Conservation (phyloP, 2,888 invertebrate species). For the Aelia acuminata region DNA sequence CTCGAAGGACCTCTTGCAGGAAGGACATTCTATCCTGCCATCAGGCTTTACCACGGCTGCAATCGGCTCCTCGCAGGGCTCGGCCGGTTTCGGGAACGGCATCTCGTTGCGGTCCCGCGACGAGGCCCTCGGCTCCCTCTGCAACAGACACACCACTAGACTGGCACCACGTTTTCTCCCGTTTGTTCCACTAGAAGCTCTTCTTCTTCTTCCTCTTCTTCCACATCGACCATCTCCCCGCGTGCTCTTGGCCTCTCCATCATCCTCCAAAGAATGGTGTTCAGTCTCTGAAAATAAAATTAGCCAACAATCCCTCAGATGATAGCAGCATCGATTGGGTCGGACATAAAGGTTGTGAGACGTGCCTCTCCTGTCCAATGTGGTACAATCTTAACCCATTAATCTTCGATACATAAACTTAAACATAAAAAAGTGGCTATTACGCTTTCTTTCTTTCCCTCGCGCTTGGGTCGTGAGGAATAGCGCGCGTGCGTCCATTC, state of each 20-base stretch:
- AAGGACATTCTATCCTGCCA: constrained; percentile 21
- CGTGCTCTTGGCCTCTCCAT: not conserved
- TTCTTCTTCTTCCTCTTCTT: not conserved
- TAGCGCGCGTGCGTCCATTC: too few relatives aligned
- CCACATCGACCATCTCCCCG: not conserved
- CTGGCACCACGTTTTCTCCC: not conserved
- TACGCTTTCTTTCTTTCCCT: too few relatives aligned
- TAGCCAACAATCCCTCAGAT: not conserved
- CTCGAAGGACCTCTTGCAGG: not conserved
- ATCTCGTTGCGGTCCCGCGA: not conserved
- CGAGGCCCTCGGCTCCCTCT: not conserved
- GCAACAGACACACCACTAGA: constrained; percentile 47
- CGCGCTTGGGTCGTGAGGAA: too few relatives aligned
- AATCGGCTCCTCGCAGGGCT: not conserved
- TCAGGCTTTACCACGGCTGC: not conserved
- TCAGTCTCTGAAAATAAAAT: constrained; percentile 42
- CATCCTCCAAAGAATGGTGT: not conserved
- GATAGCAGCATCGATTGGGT: not conserved
- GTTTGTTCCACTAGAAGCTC: not conserved
- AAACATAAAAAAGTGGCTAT: too few relatives aligned
- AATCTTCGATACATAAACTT: too few relatives aligned
- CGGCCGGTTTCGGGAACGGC: constrained; percentile 33
- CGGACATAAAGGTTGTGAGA: not conserved
- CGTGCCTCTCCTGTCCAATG: too few relatives aligned
- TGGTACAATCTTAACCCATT: too few relatives aligned